Conservation (phyloP, 2,113 vertebrate genomes). For the Scalopus aquaticus region DNA sequence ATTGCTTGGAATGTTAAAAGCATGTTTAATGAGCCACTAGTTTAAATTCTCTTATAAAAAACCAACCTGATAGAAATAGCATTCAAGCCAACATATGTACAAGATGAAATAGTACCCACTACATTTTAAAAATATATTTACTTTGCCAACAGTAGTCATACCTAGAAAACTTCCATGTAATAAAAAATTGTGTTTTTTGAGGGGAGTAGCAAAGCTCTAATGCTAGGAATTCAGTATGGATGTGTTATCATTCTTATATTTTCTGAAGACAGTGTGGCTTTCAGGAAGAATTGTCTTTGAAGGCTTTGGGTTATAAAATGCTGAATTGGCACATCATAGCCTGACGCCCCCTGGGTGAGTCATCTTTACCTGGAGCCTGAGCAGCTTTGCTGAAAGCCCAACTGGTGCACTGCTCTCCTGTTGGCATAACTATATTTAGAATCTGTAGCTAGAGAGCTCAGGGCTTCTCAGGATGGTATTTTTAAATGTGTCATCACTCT, state of each 20-base stretch:
- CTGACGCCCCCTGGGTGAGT: background rate
- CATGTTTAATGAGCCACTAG: background rate
- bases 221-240: background rate
- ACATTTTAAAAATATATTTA: background rate
- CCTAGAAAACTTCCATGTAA: background rate
- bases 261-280: background rate
- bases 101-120: background rate
- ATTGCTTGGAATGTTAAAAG: constrained; percentile 1
- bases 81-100: background rate
- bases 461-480: constrained; percentile 55
- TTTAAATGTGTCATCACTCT: constrained; percentile 76
- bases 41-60: background rate
- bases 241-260: background rate
- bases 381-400: background rate
- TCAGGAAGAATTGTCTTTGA: background rate
- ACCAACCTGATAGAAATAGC: background rate
- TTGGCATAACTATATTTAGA: constrained; percentile 69
- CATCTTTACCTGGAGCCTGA: constrained; percentile 32
- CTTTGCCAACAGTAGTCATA: background rate
- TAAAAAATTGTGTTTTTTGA: background rate
- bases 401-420: background rate
- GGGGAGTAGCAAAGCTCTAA: background rate
- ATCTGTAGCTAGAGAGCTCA: constrained; percentile 55
- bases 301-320: background rate
- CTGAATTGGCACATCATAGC: constrained; percentile 20